A percentile compares a stretch with the other conserved stretches of the same genome.
These are phyloP conservation scores for Diplodus puntazzo DNA, from an alignment of 2,797 vertebrate genomes.

Conservation along the genomic window DNA sequence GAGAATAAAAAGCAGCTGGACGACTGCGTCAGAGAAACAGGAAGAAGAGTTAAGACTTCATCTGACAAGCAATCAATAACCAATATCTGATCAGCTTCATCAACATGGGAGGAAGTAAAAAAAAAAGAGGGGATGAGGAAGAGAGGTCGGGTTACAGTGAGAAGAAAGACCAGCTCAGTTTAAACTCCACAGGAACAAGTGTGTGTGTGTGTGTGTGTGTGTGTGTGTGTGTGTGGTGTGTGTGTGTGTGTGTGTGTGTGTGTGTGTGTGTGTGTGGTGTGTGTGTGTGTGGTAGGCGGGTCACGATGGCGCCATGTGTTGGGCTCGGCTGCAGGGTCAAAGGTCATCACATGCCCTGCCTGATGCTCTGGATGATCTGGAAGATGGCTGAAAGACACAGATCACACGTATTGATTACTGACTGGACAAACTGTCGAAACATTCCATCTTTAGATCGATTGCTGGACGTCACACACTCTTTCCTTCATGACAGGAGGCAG, in stretches of 20 bases:
- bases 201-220: conserved; percentile 29
- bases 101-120: conserved; percentile 16
- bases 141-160: conserved; percentile 10
- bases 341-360: conserved; percentile 84
- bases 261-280: conserved; percentile 10
- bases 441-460: too few species aligned
- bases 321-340: conserved; percentile 35
- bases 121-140: too few species aligned
- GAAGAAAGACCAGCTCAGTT: conserved; percentile 40
- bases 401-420: not conserved
- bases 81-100: conserved; percentile 48
- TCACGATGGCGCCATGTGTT: conserved; percentile 16
- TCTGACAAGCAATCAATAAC: conserved; percentile 34
- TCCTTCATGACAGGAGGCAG: too few species aligned
- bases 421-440: too few species aligned
- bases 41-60: conserved; percentile 28
- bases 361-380: conserved; percentile 88
- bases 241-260: conserved; percentile 23
- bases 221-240: too few species aligned
- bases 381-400: conserved; percentile 81
- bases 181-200: conserved; percentile 56
- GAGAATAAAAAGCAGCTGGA: conserved; percentile 1
- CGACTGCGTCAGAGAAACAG: not conserved
- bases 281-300: not conserved
- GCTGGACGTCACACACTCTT: too few species aligned